phyloP scores from a whole-genome alignment of 2,888 invertebrate genomes.

The Acleris sparsana region DNA sequence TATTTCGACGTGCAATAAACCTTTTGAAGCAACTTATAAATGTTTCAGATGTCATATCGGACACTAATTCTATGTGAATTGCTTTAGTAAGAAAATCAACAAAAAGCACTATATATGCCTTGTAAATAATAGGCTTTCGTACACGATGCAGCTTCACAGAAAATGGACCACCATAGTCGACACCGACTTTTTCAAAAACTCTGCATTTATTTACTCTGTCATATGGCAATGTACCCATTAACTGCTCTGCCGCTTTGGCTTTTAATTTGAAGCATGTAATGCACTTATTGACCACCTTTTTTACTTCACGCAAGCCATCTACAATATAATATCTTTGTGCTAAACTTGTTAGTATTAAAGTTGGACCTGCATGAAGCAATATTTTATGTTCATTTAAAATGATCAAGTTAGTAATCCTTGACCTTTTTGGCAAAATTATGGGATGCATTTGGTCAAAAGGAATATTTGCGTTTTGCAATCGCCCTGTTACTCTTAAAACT shows the following conservation, averaged over 20 bases:
- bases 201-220: conserved; percentile 7
- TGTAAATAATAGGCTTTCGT: background rate
- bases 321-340: conserved; percentile 1
- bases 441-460: too few species aligned
- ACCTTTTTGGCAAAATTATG: too few species aligned
- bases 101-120: conserved; percentile 2
- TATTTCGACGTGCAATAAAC: background rate
- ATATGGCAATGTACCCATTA: conserved; percentile 20
- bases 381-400: too few species aligned
- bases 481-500: conserved; percentile 1
- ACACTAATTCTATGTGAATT: background rate
- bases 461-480: too few species aligned
- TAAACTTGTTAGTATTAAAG: background rate
- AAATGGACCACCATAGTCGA: conserved; percentile 22
- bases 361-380: too few species aligned
- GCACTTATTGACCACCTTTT: conserved; percentile 13
- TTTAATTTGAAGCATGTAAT: conserved; percentile 12
- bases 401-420: too few species aligned
- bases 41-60: conserved; percentile 1
- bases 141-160: conserved; percentile 8
- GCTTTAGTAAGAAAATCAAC: conserved; percentile 8
- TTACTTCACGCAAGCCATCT: conserved; percentile 9
- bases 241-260: conserved; percentile 5
- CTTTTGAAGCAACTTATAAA: background rate
- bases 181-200: conserved; percentile 16